Conservation (phyloP, 2,888 invertebrate genomes). For the Lasioglossum malachurum region DNA sequence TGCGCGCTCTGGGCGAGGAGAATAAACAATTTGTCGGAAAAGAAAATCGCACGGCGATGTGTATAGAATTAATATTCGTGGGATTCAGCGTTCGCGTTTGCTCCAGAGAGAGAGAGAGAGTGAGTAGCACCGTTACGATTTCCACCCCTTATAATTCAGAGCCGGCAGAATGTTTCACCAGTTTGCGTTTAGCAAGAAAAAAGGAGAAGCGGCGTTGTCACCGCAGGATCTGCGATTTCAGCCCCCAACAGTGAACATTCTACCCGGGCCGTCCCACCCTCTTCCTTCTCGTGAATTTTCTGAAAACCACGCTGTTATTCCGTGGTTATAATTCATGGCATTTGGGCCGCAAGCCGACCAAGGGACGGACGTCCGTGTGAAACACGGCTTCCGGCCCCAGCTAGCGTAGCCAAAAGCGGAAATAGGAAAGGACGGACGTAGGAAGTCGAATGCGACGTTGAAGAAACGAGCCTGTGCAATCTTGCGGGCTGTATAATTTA, state of each 20-base stretch:
- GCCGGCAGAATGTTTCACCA: slow-evolving; percentile 25
- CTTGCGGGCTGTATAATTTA: slow-evolving; percentile 75
- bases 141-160: background rate
- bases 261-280: slow-evolving; percentile 34
- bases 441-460: slow-evolving; percentile 48
- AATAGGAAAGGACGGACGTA: slow-evolving; percentile 48
- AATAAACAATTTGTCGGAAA: background rate
- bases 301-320: slow-evolving; percentile 68
- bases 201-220: slow-evolving; percentile 46
- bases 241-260: slow-evolving; percentile 30
- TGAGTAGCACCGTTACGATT: background rate
- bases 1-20: too few species aligned
- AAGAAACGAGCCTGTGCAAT: slow-evolving; percentile 68
- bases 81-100: background rate
- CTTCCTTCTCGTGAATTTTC: slow-evolving; percentile 63
- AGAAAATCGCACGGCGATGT: background rate
- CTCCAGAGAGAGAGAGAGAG: background rate
- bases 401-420: slow-evolving; percentile 43
- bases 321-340: slow-evolving; percentile 73
- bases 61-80: background rate
- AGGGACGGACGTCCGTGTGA: slow-evolving; percentile 69
- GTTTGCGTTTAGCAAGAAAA: slow-evolving; percentile 14
- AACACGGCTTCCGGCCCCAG: slow-evolving; percentile 66
- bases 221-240: slow-evolving; percentile 62
- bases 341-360: slow-evolving; percentile 63